Evolutionary conservation across 2,797 vertebrate species (phyloP).

Genomic region (Cirrhinus molitorella): DNA sequence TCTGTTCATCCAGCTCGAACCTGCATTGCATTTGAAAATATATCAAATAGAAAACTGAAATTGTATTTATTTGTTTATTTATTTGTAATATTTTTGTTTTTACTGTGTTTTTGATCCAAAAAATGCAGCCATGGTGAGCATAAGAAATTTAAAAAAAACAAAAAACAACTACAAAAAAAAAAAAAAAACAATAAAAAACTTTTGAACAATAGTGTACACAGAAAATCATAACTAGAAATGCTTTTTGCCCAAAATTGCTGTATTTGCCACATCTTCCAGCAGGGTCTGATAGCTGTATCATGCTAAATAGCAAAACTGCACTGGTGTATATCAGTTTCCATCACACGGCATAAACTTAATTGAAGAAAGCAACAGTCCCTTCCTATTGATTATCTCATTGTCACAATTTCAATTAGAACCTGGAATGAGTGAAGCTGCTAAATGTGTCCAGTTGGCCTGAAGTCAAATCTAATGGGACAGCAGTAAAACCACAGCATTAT

Average conservation of each 20-base stretch:
- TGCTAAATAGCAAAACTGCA: background rate
- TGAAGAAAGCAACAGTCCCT: constrained; percentile 20
- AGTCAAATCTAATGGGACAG: constrained; percentile 62
- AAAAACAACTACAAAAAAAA: too few relatives aligned
- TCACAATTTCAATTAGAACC: constrained; percentile 49
- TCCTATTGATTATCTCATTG: constrained; percentile 22
- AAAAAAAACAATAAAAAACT: too few relatives aligned
- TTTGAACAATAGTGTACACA: background rate
- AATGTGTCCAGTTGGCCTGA: constrained; percentile 49
- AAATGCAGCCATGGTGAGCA: too few relatives aligned
- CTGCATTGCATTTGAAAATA: constrained; percentile 39
- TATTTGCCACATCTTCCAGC: background rate
- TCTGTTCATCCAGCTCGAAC: constrained; percentile 46
- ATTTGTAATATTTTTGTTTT: too few relatives aligned
- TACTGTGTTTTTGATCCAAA: too few relatives aligned
- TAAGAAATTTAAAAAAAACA: background rate
- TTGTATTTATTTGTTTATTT: too few relatives aligned
- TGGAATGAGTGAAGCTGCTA: constrained; percentile 23
- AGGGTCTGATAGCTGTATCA: background rate
- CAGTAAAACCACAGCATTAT: constrained; percentile 71
- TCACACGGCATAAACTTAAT: background rate
- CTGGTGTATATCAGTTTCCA: background rate
- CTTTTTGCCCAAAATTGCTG: background rate
- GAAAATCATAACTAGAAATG: background rate
- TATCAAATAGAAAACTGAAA: background rate